Conservation (phyloP, 2,113 vertebrate genomes). For the Circaetus cinerascens region DNA sequence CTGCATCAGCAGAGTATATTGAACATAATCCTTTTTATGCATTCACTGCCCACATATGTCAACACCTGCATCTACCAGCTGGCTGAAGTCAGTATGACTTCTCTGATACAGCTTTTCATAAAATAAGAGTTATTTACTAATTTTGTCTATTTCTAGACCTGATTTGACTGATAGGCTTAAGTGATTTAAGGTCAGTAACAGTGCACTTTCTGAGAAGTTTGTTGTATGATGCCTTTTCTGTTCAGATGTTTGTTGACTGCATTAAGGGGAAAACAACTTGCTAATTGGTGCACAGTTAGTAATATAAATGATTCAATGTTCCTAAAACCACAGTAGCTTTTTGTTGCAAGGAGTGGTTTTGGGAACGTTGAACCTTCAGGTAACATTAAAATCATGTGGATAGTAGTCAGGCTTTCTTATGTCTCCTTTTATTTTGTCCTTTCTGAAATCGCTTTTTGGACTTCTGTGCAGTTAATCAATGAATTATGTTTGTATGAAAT, state of each 20-base stretch:
- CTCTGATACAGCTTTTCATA: background rate
- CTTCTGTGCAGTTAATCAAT: background rate
- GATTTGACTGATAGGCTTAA: background rate
- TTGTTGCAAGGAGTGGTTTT: background rate
- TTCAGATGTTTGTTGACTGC: background rate
- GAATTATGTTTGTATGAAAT: background rate
- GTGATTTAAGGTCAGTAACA: background rate
- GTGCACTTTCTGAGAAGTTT: background rate
- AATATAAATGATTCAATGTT: background rate
- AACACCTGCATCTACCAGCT: background rate
- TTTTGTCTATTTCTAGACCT: background rate
- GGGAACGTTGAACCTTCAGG: background rate
- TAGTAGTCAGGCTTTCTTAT: background rate
- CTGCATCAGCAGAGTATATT: background rate
- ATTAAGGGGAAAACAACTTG: background rate
- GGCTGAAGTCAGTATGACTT: background rate
- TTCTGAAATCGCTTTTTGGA: background rate
- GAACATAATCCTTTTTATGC: background rate
- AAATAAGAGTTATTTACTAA: background rate
- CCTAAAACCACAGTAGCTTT: background rate
- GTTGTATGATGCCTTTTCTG: background rate
- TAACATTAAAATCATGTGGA: background rate
- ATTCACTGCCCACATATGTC: background rate
- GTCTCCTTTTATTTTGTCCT: background rate
- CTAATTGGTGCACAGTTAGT: background rate